A percentile compares a stretch with the other conserved stretches of the same genome.
Conservation (phyloP, 2,888 invertebrate genomes). For the Pardosa pseudoannulata region DNA sequence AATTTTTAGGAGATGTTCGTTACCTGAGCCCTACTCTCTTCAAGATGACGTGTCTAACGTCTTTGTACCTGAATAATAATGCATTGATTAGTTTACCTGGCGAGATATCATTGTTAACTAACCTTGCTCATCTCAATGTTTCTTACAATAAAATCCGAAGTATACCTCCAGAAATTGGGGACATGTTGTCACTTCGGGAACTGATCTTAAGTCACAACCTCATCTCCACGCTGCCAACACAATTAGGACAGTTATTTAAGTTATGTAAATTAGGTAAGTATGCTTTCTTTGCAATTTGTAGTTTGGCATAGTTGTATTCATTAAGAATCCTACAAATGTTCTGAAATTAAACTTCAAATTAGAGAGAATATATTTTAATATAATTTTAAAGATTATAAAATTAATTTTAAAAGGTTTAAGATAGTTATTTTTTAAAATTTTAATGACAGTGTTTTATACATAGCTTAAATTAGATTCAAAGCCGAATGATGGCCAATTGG, state of each 20-base stretch:
- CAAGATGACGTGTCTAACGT: slow-evolving; percentile 93
- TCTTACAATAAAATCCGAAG: slow-evolving; percentile 96
- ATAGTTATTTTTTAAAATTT: too few species aligned
- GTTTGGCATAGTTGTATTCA: too few species aligned
- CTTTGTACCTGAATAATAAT: slow-evolving; percentile 97
- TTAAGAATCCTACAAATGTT: too few species aligned
- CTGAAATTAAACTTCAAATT: too few species aligned
- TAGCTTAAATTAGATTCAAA: too few species aligned
- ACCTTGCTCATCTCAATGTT: slow-evolving; percentile 92
- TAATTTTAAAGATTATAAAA: too few species aligned
- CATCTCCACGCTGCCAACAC: slow-evolving; percentile 94
- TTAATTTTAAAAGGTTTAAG: too few species aligned
- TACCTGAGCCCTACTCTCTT: slow-evolving; percentile 95
- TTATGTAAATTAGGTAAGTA: slow-evolving; percentile 90
- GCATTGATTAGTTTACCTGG: slow-evolving; percentile 92
- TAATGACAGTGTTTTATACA: too few species aligned
- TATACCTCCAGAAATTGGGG: slow-evolving; percentile 96
- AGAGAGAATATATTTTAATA: too few species aligned
- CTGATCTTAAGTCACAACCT: slow-evolving; percentile 95
- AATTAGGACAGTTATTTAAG: slow-evolving; percentile 97
- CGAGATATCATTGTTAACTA: slow-evolving; percentile 90
- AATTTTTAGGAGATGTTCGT: slow-evolving; percentile 92
- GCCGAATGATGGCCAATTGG: too few species aligned
- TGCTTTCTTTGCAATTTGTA: too few species aligned
- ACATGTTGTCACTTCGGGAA: slow-evolving; percentile 96